These are phyloP conservation scores for Chlorops oryzae DNA, from an alignment of 1,140 invertebrate species.

Conservation along the genomic window DNA sequence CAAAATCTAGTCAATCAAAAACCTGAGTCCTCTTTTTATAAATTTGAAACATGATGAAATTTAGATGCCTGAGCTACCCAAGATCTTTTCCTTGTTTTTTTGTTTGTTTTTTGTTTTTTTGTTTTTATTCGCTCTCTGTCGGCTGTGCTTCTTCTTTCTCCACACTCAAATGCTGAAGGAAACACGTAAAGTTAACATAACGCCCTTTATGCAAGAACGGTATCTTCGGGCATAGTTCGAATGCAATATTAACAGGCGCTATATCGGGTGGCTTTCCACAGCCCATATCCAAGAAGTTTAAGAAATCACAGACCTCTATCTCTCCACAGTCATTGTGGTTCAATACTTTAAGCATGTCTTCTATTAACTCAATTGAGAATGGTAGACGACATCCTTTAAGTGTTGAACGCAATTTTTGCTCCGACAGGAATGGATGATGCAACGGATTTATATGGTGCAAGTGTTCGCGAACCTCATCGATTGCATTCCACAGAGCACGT, in stretches of 20 bases:
- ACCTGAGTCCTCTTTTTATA: no score
- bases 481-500: slow-evolving; percentile 62
- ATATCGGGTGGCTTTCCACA: slow-evolving; percentile 34
- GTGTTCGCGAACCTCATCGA: slow-evolving; percentile 59
- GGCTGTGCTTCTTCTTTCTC: slow-evolving; percentile 37
- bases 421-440: slow-evolving; percentile 53
- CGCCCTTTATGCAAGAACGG: slow-evolving; percentile 40
- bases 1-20: no score
- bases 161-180: slow-evolving; percentile 34
- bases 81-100: no score
- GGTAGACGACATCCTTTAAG: slow-evolving; percentile 61
- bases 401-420: slow-evolving; percentile 55
- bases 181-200: slow-evolving; percentile 37
- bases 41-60: no score
- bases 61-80: no score
- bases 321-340: slow-evolving; percentile 57
- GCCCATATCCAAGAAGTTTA: slow-evolving; percentile 37
- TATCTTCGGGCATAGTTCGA: slow-evolving; percentile 42
- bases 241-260: slow-evolving; percentile 40
- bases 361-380: slow-evolving; percentile 58
- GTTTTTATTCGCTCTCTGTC: no score
- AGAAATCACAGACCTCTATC: slow-evolving; percentile 48
- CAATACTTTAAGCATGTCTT: slow-evolving; percentile 61
- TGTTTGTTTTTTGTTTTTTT: no score
- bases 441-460: slow-evolving; percentile 58